Evolutionary conservation across 2,113 vertebrate genomes (phyloP), one percentile per base, ranked within the genome.

Genomic region (Phalacrocorax aristotelis): DNA sequence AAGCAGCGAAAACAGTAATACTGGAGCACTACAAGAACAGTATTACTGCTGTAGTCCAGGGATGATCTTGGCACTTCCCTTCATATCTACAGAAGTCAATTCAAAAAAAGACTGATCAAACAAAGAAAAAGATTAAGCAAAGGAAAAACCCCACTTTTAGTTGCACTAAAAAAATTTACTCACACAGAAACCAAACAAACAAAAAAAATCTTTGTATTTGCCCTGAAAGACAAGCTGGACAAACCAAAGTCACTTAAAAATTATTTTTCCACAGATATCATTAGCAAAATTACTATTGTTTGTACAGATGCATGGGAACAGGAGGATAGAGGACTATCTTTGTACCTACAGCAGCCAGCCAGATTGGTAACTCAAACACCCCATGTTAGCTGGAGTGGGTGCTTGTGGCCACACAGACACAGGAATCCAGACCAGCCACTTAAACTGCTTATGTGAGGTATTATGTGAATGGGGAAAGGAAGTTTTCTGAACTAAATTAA

Each of bases 231-330:
- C 40, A 36, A 55, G 40, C 27, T 42, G 29, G 29, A 29, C 71
- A 55, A 66, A 72, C n/a, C 29, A 13, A 46, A 54, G 54, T 14
- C 54, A 44, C 75, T 46, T 15, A 17, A 36, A n/a, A 40, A 20
- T 8, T 4, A 19, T 29, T 19, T 44, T 54, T 44, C 46, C 23
- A 6, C 8, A 6, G 46, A 52, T 16, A 3, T 36, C 22, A 10
- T 13, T 23, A 49, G 72, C 12, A 27, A 44, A 71, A 38, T 16
- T 6, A 8, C 44, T 36, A 3, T 8, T 6, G 42, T 32, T 66
- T 44, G 42, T 18, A 15, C 11, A 5, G 52, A 8, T 1, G 3
- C 11, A 4, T 0, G 0, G n/a, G 20, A 32, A 22, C 40, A 15
- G 27, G 36, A 30, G 61, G 52, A 4, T 11, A 8, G 25, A 25